Evolutionary conservation across 2,113 vertebrate genomes (phyloP).

Genomic region (Sisor rabdophorus): DNA sequence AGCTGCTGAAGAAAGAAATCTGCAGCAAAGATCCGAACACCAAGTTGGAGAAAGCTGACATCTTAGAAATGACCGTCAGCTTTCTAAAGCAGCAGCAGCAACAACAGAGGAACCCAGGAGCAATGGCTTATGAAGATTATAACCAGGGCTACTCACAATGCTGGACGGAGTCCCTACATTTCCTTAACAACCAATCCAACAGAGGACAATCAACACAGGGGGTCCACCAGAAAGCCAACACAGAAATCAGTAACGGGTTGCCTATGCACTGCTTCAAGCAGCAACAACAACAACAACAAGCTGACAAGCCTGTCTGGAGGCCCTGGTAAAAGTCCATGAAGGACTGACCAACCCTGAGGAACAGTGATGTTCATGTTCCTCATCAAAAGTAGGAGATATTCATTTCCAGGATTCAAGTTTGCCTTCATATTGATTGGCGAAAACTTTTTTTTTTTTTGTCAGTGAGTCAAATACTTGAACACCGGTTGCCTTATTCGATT

Average conservation of each 20-base stretch:
- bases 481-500: slow-evolving; percentile 39
- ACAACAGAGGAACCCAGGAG: slow-evolving; percentile 59
- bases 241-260: neutral
- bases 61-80: slow-evolving; percentile 83
- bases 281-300: slow-evolving; percentile 57
- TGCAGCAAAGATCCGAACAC: slow-evolving; percentile 77
- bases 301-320: slow-evolving; percentile 74
- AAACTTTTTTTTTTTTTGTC: slow-evolving; percentile 27
- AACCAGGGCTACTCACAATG: slow-evolving; percentile 73
- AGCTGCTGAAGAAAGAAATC: slow-evolving; percentile 81
- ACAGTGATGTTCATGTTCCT: slow-evolving; percentile 47
- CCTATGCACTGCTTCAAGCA: slow-evolving; percentile 41
- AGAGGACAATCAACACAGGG: slow-evolving; percentile 55
- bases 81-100: slow-evolving; percentile 76
- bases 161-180: slow-evolving; percentile 73
- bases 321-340: slow-evolving; percentile 72
- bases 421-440: slow-evolving; percentile 74
- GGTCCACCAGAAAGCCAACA: slow-evolving; percentile 50
- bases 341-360: slow-evolving; percentile 44
- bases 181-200: slow-evolving; percentile 69
- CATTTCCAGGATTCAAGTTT: slow-evolving; percentile 58
- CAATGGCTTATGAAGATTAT: slow-evolving; percentile 61
- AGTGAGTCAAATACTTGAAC: slow-evolving; percentile 41
- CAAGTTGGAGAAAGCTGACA: slow-evolving; percentile 83
- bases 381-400: slow-evolving; percentile 62